A percentile compares a stretch with the other conserved stretches of the same genome.
Evolutionary conservation across 2,888 invertebrate genomes (phyloP).

Genomic region (Troides helena): DNA sequence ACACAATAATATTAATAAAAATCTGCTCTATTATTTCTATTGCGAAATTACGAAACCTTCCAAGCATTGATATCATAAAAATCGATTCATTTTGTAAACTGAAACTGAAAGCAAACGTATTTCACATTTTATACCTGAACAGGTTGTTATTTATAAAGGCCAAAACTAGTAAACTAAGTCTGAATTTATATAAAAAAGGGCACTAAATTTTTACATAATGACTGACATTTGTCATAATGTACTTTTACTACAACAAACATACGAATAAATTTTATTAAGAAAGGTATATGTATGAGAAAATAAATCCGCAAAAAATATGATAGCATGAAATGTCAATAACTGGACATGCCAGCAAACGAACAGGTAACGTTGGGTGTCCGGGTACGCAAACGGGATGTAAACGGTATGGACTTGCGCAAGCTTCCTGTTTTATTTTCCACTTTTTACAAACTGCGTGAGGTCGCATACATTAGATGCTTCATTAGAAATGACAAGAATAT

Average conservation of each 20-base stretch:
- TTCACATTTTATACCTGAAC: too few species aligned
- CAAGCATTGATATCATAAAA: conserved; percentile 61
- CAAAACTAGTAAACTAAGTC: too few species aligned
- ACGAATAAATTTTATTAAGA: too few species aligned
- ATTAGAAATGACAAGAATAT: conserved; percentile 27
- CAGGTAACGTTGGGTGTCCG: conserved; percentile 63
- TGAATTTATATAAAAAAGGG: too few species aligned
- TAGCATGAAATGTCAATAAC: conserved; percentile 55
- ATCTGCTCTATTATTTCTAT: conserved; percentile 60
- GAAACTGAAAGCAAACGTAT: too few species aligned
- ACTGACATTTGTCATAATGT: too few species aligned
- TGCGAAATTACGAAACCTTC: conserved; percentile 65
- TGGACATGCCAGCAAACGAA: conserved; percentile 54
- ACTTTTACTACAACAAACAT: too few species aligned
- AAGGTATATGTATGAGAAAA: conserved; percentile 24
- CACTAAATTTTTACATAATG: too few species aligned
- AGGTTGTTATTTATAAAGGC: too few species aligned
- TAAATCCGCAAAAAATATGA: conserved; percentile 46
- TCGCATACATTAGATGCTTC: conserved; percentile 43
- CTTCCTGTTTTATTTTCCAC: conserved; percentile 64
- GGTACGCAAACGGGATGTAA: conserved; percentile 57
- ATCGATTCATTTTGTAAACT: conserved; percentile 55
- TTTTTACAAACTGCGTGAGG: conserved; percentile 58
- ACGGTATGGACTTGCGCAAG: conserved; percentile 52
- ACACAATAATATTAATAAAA: too few species aligned